These are phyloP conservation scores for Poecilus cupreus DNA, from an alignment of 2,888 invertebrate species.

Conservation along the genomic window DNA sequence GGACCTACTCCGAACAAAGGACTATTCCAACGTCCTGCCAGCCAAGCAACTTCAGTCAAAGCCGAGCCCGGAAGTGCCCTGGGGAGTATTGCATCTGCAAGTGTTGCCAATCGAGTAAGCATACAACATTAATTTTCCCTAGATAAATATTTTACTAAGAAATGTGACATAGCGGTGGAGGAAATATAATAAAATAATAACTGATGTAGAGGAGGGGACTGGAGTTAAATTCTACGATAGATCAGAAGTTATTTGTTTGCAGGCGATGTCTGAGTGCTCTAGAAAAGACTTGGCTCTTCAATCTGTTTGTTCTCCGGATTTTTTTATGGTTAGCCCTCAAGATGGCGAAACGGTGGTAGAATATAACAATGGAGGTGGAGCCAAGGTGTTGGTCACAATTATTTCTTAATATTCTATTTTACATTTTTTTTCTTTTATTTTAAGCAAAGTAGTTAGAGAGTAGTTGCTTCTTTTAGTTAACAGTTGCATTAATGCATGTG, in stretches of 20 bases:
- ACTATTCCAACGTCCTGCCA: constrained; percentile 70
- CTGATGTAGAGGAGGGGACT: background rate
- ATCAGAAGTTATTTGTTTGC: constrained; percentile 63
- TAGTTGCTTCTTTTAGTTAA: too few species aligned
- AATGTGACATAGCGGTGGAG: background rate
- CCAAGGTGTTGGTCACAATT: constrained; percentile 48
- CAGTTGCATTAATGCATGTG: too few species aligned
- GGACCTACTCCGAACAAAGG: constrained; percentile 63
- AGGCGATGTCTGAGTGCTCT: constrained; percentile 77
- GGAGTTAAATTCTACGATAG: background rate
- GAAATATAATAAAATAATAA: background rate
- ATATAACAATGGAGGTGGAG: constrained; percentile 59
- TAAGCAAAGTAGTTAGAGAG: background rate
- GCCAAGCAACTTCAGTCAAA: constrained; percentile 76
- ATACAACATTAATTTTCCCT: background rate
- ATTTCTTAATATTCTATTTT: constrained; percentile 43
- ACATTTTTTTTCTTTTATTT: background rate
- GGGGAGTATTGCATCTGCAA: constrained; percentile 72
- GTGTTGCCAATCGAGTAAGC: constrained; percentile 70
- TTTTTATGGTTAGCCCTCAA: constrained; percentile 71
- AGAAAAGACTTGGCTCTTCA: constrained; percentile 75
- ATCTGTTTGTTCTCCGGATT: constrained; percentile 72
- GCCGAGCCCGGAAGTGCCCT: constrained; percentile 75
- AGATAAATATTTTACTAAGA: too few species aligned
- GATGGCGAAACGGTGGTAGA: constrained; percentile 69